These are phyloP conservation scores for Terebella lapidaria DNA, from an alignment of 2,888 invertebrate genomes.

Conservation along the genomic window DNA sequence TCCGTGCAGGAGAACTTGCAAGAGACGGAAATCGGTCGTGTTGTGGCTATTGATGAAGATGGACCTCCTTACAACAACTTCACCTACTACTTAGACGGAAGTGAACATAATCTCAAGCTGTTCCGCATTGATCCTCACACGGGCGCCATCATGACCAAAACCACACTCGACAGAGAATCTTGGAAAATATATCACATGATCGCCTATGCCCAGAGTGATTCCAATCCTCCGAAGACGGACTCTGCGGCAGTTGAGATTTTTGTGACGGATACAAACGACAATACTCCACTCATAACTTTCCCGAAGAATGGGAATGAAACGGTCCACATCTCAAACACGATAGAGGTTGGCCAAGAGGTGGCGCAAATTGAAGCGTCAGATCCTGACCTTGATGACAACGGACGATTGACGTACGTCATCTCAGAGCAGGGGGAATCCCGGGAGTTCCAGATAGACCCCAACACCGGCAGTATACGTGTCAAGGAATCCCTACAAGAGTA, in stretches of 20 bases:
- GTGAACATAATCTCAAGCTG: constrained; percentile 56
- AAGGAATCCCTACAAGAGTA: constrained; percentile 7
- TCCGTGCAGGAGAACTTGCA: constrained; percentile 37
- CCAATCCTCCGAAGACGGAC: constrained; percentile 7
- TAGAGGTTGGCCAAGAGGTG: constrained; percentile 15
- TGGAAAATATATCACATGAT: constrained; percentile 14
- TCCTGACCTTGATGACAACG: constrained; percentile 18
- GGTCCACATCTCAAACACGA: constrained; percentile 16
- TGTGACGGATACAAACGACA: constrained; percentile 23
- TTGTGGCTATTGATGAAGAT: constrained; percentile 18
- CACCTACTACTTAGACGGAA: constrained; percentile 44
- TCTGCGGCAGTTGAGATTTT: constrained; percentile 19
- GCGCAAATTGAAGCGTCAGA: constrained; percentile 16
- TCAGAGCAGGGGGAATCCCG: constrained; percentile 6
- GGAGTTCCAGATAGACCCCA: constrained; percentile 16
- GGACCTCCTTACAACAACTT: constrained; percentile 15
- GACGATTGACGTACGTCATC: constrained; percentile 10
- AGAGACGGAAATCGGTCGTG: constrained; percentile 19
- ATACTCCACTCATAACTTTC: constrained; percentile 22
- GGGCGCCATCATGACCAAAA: constrained; percentile 18
- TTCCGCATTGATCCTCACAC: constrained; percentile 19
- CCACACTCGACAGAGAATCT: constrained; percentile 18
- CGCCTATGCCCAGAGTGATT: constrained; percentile 7
- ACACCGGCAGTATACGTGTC: constrained; percentile 13
- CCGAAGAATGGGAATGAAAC: constrained; percentile 18